phyloP scores from a whole-genome alignment of 2,888 invertebrate genomes.

The Prionchulus punctatus region DNA sequence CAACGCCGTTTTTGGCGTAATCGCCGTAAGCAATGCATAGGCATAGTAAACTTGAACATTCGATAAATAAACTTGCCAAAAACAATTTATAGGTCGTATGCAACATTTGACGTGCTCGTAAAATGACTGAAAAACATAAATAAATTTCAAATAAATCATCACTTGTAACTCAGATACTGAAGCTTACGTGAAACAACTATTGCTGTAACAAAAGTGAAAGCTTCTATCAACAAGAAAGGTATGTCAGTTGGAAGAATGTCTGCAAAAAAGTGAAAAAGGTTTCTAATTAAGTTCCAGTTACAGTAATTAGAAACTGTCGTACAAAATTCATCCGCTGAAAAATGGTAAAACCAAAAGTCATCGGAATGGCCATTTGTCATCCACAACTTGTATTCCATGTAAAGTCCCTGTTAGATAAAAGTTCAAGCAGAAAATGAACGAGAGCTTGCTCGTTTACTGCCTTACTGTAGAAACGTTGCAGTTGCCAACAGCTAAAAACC shows the following conservation, averaged over 20 bases:
- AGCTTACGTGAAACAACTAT: constrained; percentile 48
- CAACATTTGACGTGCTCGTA: constrained; percentile 59
- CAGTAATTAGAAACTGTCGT: constrained; percentile 42
- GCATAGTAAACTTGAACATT: constrained; percentile 50
- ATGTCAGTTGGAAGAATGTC: constrained; percentile 69
- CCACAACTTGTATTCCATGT: constrained; percentile 58
- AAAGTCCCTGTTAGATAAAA: constrained; percentile 50
- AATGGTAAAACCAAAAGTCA: constrained; percentile 70
- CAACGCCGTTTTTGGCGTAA: constrained; percentile 57
- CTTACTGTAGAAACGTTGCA: constrained; percentile 41
- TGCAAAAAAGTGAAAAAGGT: constrained; percentile 35
- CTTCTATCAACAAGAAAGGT: constrained; percentile 54
- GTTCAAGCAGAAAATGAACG: constrained; percentile 9
- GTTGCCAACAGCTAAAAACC: constrained; percentile 73
- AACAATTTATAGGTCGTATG: constrained; percentile 77
- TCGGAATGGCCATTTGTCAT: constrained; percentile 71
- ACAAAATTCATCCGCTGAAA: constrained; percentile 89
- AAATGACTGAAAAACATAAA: constrained; percentile 48
- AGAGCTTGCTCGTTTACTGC: constrained; percentile 10
- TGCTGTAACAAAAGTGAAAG: constrained; percentile 52
- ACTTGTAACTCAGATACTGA: constrained; percentile 4
- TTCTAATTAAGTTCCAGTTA: not conserved
- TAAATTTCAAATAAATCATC: not conserved
- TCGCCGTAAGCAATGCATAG: constrained; percentile 55
- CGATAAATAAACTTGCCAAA: constrained; percentile 51